phyloP scores from a whole-genome alignment of 2,797 vertebrate species.

The Galaxias olidus region DNA sequence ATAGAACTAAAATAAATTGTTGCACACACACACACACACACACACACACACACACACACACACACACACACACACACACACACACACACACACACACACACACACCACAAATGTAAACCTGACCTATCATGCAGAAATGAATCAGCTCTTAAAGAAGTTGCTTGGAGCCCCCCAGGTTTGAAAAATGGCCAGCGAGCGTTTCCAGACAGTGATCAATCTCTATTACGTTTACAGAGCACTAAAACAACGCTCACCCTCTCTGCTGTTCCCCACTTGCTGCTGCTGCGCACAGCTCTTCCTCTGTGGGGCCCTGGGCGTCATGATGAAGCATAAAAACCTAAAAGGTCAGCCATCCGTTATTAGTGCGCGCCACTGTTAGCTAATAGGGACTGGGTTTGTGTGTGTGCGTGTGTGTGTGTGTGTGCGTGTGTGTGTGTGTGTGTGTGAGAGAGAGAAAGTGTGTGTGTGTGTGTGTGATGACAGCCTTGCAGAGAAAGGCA shows the following conservation, averaged over 20 bases:
- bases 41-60: background rate
- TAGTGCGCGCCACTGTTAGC: slow-evolving; percentile 70
- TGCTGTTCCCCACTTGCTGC: slow-evolving; percentile 57
- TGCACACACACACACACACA: too few species aligned
- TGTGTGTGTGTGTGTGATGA: slow-evolving; percentile 17
- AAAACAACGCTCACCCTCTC: slow-evolving; percentile 77
- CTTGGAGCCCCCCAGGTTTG: slow-evolving; percentile 51
- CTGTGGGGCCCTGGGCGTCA: slow-evolving; percentile 37
- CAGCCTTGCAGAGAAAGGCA: slow-evolving; percentile 67
- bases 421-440: too few species aligned
- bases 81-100: slow-evolving; percentile 33
- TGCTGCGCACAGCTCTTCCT: slow-evolving; percentile 37
- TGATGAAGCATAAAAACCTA: slow-evolving; percentile 61
- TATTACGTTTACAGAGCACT: slow-evolving; percentile 78
- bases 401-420: too few species aligned
- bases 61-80: background rate
- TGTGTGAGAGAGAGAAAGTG: too few species aligned
- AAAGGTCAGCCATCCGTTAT: slow-evolving; percentile 78
- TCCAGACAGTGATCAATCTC: slow-evolving; percentile 75
- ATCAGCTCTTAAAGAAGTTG: slow-evolving; percentile 42
- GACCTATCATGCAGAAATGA: slow-evolving; percentile 54
- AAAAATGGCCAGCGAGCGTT: slow-evolving; percentile 62
- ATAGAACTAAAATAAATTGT: too few species aligned
- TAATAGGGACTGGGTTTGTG: slow-evolving; percentile 48
- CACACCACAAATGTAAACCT: slow-evolving; percentile 61